These are phyloP conservation scores for Oriolus oriolus DNA, from an alignment of 2,113 vertebrate genomes.

Conservation along the genomic window DNA sequence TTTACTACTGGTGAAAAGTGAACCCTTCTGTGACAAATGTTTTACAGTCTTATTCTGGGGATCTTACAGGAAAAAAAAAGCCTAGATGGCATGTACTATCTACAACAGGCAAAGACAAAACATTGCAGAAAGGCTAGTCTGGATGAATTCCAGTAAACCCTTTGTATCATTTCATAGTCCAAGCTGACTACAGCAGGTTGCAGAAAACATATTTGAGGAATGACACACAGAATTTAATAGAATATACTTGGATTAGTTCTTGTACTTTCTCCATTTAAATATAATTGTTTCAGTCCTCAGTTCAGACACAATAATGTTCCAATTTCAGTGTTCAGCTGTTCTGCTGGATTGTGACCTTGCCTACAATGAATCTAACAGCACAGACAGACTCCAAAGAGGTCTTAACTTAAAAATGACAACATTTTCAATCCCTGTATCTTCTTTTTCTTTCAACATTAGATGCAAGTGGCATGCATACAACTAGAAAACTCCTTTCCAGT, in stretches of 20 bases:
- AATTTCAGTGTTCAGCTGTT: neutral
- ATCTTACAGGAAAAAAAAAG: neutral
- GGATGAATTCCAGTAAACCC: neutral
- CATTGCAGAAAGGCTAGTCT: neutral
- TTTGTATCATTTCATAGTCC: neutral
- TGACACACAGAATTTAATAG: neutral
- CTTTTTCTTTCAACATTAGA: neutral
- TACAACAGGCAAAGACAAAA: constrained; percentile 16
- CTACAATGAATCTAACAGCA: neutral
- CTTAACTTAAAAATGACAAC: neutral
- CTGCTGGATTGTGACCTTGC: neutral
- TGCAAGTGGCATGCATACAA: neutral
- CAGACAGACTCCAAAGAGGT: neutral
- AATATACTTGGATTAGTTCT: neutral
- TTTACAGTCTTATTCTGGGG: neutral
- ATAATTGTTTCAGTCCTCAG: neutral
- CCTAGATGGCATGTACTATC: neutral
- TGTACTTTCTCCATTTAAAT: neutral
- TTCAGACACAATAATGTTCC: neutral
- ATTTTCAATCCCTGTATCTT: neutral
- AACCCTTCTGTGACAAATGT: neutral
- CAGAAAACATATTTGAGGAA: constrained; percentile 7
- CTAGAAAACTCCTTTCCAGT: neutral
- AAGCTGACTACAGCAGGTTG: neutral
- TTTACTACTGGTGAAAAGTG: neutral